phyloP scores from a whole-genome alignment of 2,888 invertebrate genomes.

The Euzophera pinguis region DNA sequence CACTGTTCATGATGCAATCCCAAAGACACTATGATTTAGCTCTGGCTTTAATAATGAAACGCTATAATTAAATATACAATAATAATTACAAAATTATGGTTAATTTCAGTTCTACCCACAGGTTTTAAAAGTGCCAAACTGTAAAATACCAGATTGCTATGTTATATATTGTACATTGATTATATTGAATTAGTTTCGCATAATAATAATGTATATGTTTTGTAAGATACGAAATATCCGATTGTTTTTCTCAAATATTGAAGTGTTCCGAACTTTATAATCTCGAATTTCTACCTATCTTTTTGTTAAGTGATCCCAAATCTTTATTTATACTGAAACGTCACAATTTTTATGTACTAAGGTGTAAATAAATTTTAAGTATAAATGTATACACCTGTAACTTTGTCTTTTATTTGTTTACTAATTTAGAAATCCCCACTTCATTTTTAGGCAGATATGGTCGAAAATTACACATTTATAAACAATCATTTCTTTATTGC shows the following conservation, averaged over 20 bases:
- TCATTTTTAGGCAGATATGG: background rate
- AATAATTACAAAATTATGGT: constrained; percentile 11
- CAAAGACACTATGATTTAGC: constrained; percentile 45
- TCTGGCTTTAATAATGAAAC: constrained; percentile 29
- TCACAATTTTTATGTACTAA: constrained; percentile 72
- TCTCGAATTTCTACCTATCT: constrained; percentile 28
- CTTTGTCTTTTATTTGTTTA: constrained; percentile 46
- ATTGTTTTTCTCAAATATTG: constrained; percentile 13
- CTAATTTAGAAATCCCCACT: background rate
- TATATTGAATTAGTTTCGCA: constrained; percentile 24
- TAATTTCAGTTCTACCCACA: constrained; percentile 17
- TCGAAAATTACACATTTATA: background rate
- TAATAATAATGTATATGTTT: constrained; percentile 9
- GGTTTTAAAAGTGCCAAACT: constrained; percentile 62
- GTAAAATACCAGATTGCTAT: constrained; percentile 44
- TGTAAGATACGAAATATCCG: constrained; percentile 5
- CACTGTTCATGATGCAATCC: constrained; percentile 40
- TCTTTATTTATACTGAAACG: constrained; percentile 59
- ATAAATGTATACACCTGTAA: constrained; percentile 76
- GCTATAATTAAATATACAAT: background rate
- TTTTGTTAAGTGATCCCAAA: constrained; percentile 32
- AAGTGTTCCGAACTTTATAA: constrained; percentile 12
- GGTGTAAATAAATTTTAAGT: constrained; percentile 78
- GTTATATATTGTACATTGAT: constrained; percentile 33
- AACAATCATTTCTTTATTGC: constrained; percentile 1